Evolutionary conservation across 2,888 invertebrate species (phyloP), one percentile per base, ranked within the genome.

Genomic region (Zeuzera pyrina): DNA sequence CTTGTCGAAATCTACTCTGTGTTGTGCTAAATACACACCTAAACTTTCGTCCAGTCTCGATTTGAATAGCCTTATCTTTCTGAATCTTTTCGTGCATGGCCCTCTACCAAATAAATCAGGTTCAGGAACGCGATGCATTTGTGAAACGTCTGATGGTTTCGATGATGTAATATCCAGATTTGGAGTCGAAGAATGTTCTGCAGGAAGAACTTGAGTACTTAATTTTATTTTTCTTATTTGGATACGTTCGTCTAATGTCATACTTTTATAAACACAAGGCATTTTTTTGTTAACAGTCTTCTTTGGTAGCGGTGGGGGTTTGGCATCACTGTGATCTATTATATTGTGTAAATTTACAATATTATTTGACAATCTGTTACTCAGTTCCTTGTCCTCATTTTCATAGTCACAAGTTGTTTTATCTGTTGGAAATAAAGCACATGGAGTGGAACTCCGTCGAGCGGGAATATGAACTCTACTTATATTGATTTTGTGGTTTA

Each of bases 1-100:
- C 31, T 52, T 69, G 38, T 83, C 76, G 27, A 86, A 84, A 44
- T 86, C 87, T 33, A 81, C 74, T 57, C 81, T 76, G 50, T 90
- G 89, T 47, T 90, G 90, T 16, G 91, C 88, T 41, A 92, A 67
- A 43, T 90, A 88, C 22, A 92, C 87, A 2, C 92, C 92, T 21
- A 92, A 78, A 47, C 87, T 89, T 54, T 90, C 90, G 46, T 88
- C 87, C 31, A 88, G 69, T 46, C 87, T 86, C 19, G 87, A 85
- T 55, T 91, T 89, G 35, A 88, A 77, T 43, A 92, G 67, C 45
- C 89, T 86, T 32, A 92, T 85, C 55, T 88, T 85, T 38, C 89
- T 74, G 57, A 89, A 89, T 29, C 88, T 72, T 36, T 88, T 85
- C 3, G 85, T 81, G 43, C 87, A 87, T 1, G 87, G 86, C 24